Conservation (phyloP, 2,888 invertebrate genomes). For the Allophyes oxyacanthae region DNA sequence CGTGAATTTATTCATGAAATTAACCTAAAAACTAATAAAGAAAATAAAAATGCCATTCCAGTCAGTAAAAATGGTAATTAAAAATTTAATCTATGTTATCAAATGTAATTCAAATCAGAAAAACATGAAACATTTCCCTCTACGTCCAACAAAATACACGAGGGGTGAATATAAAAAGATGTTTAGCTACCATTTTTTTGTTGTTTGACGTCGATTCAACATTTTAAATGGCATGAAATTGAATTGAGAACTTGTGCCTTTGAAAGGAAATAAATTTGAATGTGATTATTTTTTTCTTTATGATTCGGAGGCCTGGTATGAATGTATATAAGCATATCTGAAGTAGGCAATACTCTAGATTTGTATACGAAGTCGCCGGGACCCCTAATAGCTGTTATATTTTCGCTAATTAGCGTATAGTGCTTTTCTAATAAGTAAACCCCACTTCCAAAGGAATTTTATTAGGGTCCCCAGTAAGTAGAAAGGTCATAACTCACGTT, state of each 20-base stretch:
- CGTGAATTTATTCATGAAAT: too few relatives aligned
- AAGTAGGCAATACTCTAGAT: background rate
- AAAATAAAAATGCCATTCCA: too few relatives aligned
- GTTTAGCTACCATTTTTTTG: slow-evolving; percentile 27
- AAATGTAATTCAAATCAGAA: slow-evolving; percentile 31
- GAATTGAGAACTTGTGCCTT: slow-evolving; percentile 28
- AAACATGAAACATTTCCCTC: slow-evolving; percentile 32
- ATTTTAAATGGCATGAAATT: slow-evolving; percentile 35
- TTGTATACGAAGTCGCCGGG: background rate
- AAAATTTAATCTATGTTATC: slow-evolving; percentile 12
- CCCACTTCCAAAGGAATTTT: too few relatives aligned
- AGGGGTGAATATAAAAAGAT: slow-evolving; percentile 30
- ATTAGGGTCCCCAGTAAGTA: too few relatives aligned
- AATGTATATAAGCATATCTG: slow-evolving; percentile 3
- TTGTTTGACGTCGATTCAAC: slow-evolving; percentile 32
- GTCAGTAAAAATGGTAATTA: slow-evolving; percentile 23
- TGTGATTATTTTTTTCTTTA: slow-evolving; percentile 19
- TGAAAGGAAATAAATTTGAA: slow-evolving; percentile 30
- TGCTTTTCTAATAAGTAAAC: too few relatives aligned
- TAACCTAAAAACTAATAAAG: too few relatives aligned
- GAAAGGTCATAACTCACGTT: too few relatives aligned
- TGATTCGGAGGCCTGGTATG: background rate
- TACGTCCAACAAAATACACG: slow-evolving; percentile 12
- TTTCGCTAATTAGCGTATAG: too few relatives aligned
- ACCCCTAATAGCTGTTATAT: background rate